Conservation (phyloP, 2,797 vertebrate genomes). For the Siniperca undulata region DNA sequence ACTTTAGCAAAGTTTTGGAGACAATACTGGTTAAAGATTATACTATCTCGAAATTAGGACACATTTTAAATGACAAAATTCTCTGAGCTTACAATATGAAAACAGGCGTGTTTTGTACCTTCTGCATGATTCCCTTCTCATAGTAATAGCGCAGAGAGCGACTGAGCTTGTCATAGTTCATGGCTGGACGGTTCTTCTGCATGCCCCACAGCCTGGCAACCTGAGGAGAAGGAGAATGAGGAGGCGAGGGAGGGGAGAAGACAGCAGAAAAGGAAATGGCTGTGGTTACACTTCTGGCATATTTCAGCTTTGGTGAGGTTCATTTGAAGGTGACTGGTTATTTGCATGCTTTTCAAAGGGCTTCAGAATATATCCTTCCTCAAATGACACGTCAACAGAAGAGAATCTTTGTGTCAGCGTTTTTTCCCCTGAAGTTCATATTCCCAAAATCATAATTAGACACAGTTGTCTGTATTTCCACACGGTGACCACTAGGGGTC, state of each 20-base stretch:
- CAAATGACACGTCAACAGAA: conserved; percentile 30
- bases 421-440: background rate
- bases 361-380: background rate
- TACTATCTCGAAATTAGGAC: background rate
- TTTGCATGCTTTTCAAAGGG: background rate
- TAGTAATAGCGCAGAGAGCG: conserved; percentile 98
- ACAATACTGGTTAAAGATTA: background rate
- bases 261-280: conserved; percentile 6
- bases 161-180: conserved; percentile 99
- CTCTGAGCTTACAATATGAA: background rate
- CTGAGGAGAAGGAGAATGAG: conserved; percentile 74
- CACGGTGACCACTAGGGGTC: conserved; percentile 73
- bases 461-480: conserved; percentile 33
- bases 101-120: conserved; percentile 81
- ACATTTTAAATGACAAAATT: background rate
- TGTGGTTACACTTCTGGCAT: conserved; percentile 37
- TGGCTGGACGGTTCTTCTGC: conserved; percentile 99
- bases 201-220: conserved; percentile 99
- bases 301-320: conserved; percentile 9
- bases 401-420: conserved; percentile 2
- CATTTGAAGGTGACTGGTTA: conserved; percentile 14
- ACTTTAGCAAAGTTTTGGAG: background rate
- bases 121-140: conserved; percentile 99
- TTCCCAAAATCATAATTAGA: conserved; percentile 4
- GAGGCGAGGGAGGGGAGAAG: background rate